A percentile compares a stretch with the other conserved stretches of the same genome.
These are phyloP conservation scores for Sebastes diaconus DNA, from an alignment of 2,797 vertebrate genomes.

Conservation along the genomic window DNA sequence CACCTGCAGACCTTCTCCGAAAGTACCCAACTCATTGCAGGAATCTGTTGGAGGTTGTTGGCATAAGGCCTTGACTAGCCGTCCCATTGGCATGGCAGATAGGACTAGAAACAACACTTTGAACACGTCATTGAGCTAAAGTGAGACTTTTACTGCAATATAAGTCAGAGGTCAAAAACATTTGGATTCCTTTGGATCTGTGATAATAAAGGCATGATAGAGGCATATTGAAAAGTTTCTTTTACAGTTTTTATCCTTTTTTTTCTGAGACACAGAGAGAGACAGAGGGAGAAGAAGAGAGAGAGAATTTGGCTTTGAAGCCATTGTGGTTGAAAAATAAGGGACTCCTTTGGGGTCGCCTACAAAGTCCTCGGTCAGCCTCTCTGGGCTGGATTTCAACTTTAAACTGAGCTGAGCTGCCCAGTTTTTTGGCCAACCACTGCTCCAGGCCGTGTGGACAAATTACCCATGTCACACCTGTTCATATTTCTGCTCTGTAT, in stretches of 20 bases:
- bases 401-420: slow-evolving; percentile 54
- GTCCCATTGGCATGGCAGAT: too few relatives aligned
- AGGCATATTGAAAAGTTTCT: not conserved
- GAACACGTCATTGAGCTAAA: not conserved
- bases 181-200: slow-evolving; percentile 2
- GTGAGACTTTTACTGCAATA: not conserved
- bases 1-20: not conserved
- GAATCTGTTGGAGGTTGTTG: not conserved
- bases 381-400: slow-evolving; percentile 44
- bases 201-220: not conserved
- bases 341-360: slow-evolving; percentile 27
- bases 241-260: not conserved
- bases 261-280: not conserved
- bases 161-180: not conserved
- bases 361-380: slow-evolving; percentile 38
- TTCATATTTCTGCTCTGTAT: slow-evolving; percentile 67
- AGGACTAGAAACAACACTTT: not conserved
- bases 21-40: not conserved
- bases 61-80: not conserved
- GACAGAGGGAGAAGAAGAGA: not conserved
- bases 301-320: slow-evolving; percentile 13
- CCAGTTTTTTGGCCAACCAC: slow-evolving; percentile 29
- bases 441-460: slow-evolving; percentile 56
- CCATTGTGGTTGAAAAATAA: slow-evolving; percentile 31
- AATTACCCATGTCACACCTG: slow-evolving; percentile 67